Evolutionary conservation across 2,888 invertebrate species (phyloP).

Genomic region (Mythimna vitellina): DNA sequence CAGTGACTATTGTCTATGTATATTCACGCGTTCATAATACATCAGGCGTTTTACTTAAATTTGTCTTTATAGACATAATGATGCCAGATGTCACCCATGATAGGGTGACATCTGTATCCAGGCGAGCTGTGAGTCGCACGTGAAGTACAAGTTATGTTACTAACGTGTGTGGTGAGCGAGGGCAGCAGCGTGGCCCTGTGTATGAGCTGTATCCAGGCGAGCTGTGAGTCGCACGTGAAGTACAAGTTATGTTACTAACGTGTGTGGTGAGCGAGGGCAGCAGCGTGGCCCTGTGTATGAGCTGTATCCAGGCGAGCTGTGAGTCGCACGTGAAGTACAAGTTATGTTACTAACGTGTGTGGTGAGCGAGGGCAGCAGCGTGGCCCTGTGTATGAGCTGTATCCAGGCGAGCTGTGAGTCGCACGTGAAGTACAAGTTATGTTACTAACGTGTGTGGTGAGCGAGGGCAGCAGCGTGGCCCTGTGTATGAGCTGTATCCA

Average conservation of each 20-base stretch:
- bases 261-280: constrained; percentile 85
- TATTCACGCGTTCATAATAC: no score
- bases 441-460: constrained; percentile 71
- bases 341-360: constrained; percentile 71
- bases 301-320: constrained; percentile 93
- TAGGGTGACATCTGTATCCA: no score
- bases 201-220: no score
- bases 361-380: no score
- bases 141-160: constrained; percentile 63
- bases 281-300: constrained; percentile 88
- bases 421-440: constrained; percentile 94
- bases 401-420: constrained; percentile 94
- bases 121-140: no score
- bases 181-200: constrained; percentile 89
- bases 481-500: constrained; percentile 70
- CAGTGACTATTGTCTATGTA: no score
- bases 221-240: background rate
- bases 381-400: constrained; percentile 72
- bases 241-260: constrained; percentile 82
- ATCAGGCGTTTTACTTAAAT: no score
- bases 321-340: constrained; percentile 94
- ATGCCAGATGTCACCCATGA: no score
- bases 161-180: constrained; percentile 89
- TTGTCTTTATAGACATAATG: no score
- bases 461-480: no score